Evolutionary conservation across 2,113 vertebrate species (phyloP).

Genomic region (Mirounga angustirostris): DNA sequence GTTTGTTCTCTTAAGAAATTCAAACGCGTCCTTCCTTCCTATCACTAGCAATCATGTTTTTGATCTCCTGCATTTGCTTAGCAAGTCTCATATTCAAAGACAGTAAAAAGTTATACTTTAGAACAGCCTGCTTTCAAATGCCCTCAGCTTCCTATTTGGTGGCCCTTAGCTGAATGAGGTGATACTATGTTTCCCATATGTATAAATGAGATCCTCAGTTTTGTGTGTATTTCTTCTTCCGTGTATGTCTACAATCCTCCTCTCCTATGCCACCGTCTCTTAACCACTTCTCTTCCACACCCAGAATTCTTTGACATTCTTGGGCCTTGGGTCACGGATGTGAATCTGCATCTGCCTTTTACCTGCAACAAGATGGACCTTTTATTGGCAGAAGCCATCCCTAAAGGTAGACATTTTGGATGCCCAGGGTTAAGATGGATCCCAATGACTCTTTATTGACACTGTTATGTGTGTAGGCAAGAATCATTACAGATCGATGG

Average conservation of each 20-base stretch:
- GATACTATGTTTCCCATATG: conserved; percentile 50
- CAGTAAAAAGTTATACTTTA: conserved; percentile 42
- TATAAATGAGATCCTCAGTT: conserved; percentile 71
- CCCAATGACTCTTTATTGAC: conserved; percentile 80
- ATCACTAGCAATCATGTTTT: neutral
- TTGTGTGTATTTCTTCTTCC: conserved; percentile 77
- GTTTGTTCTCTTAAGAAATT: conserved; percentile 79
- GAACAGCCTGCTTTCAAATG: conserved; percentile 56
- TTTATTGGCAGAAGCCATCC: conserved; percentile 74
- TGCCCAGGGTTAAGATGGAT: conserved; percentile 74
- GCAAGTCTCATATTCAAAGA: conserved; percentile 64
- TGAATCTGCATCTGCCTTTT: conserved; percentile 79
- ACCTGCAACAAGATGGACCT: conserved; percentile 79
- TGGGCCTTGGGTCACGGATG: conserved; percentile 72
- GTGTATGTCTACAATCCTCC: conserved; percentile 77
- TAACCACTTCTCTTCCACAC: conserved; percentile 82
- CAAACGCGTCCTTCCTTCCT: conserved; percentile 34
- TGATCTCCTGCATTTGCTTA: conserved; percentile 70
- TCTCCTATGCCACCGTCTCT: conserved; percentile 74
- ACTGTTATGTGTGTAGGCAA: conserved; percentile 73
- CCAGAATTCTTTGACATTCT: conserved; percentile 82
- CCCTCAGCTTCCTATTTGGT: conserved; percentile 10
- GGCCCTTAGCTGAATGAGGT: conserved; percentile 50
- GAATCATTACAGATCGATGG: conserved; percentile 68
- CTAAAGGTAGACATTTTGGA: conserved; percentile 79